Base-by-base conservation (phyloP, 1,140 invertebrate species). In the Fopius arisanus region DNA sequence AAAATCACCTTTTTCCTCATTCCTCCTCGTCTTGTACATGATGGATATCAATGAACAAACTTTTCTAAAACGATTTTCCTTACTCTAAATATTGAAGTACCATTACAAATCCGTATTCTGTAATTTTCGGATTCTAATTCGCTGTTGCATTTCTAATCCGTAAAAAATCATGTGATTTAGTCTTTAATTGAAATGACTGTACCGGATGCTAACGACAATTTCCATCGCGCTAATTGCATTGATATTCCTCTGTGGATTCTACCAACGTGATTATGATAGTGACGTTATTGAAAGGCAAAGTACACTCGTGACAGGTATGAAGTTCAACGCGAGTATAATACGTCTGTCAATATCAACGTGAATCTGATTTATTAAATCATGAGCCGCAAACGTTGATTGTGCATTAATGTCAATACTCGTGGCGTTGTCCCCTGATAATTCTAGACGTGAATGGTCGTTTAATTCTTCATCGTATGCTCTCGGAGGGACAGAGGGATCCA, bases 1-100 rank as follows among this genome's bases (percentile, higher is more conserved):
- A 19, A 16, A 14, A 62, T 67, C 72, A 63, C 51, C 26, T 29
- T 31, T 16, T 63, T 9, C 19, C 54, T 69, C 51, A 14, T 10
- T 65, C 19, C 43, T 69, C 3, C 21, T 28, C 23, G 0, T 16
- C 21, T 31, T n/a, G 33, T 43, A 12, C 21, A 16, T 10, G 71
- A 73, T 33, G 41, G 51, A 51, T 59, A 9, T 59, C 54, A 28
- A 26, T 59, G 63, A 51, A 23, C 26, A 43, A 68, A n/a, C 33
- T 37, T 37, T 37, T 37, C 33, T 37, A 4, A n/a, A n/a, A n/a
- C n/a, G n/a, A n/a, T n/a, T n/a, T n/a, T n/a, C n/a, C n/a, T n/a
- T n/a, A n/a, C n/a, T n/a, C n/a, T n/a, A n/a, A n/a, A n/a, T n/a
- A n/a, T n/a, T n/a, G n/a, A n/a, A n/a, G n/a, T n/a, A n/a, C n/a